Evolutionary conservation across 30 jellyfish, hydroid and myxozoan species (phyloP).

Genomic region (Cassiopea andromeda): DNA sequence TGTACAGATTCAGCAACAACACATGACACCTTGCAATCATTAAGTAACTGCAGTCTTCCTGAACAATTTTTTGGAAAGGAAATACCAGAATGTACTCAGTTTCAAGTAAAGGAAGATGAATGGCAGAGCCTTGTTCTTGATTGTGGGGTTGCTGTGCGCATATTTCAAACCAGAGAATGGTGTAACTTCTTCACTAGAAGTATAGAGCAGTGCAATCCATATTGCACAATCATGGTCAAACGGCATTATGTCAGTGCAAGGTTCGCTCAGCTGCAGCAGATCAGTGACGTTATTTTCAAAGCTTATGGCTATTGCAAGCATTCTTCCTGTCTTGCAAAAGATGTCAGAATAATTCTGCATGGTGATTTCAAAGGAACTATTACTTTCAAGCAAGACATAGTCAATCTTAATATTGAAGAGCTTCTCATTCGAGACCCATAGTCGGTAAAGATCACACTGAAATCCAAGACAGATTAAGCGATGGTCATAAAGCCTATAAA

Average conservation of each 20-base stretch:
- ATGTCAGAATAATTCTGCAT: not conserved
- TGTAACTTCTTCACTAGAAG: not conserved
- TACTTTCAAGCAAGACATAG: not conserved
- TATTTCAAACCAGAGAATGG: not conserved
- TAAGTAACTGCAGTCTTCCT: not conserved
- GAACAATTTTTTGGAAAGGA: not conserved
- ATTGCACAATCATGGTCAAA: not conserved
- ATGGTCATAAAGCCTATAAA: not conserved
- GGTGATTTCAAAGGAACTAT: not conserved
- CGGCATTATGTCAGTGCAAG: not conserved
- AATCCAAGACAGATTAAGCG: not conserved
- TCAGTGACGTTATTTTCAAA: not conserved
- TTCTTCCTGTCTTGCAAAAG: not conserved
- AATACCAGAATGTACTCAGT: not conserved
- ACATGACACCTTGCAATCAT: not conserved
- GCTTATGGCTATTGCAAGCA: not conserved
- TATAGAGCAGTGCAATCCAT: not conserved
- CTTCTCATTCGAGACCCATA: not conserved
- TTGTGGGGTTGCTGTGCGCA: not conserved
- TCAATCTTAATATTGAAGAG: not conserved
- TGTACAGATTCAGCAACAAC: not conserved
- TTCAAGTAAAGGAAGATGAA: not conserved
- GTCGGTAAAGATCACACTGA: not conserved
- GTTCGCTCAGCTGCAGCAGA: not conserved
- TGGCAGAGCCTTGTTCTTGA: not conserved